A percentile compares a stretch with the other conserved stretches of the same genome.
These are phyloP conservation scores for Hybognathus amarus DNA, from an alignment of 2,797 vertebrate species.

Conservation along the genomic window DNA sequence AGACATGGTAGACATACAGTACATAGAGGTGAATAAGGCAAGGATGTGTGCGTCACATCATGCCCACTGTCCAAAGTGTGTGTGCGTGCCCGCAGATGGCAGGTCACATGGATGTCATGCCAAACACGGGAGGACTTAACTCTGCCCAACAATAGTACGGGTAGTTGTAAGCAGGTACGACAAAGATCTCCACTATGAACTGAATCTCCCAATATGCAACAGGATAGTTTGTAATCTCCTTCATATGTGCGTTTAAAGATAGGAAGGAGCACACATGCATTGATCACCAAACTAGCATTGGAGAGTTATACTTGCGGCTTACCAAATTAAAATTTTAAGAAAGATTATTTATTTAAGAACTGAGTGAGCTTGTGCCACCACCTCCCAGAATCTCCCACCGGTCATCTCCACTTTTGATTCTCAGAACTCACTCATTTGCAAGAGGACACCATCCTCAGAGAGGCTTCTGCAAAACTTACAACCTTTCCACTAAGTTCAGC, in stretches of 20 bases:
- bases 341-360: constrained; percentile 40
- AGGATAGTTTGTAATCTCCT: not conserved
- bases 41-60: constrained; percentile 7
- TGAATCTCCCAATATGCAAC: not conserved
- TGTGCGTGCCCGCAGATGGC: not conserved
- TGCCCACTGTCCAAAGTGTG: not conserved
- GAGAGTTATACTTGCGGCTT: not conserved
- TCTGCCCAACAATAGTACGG: not conserved
- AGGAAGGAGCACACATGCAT: constrained; percentile 26
- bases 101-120: constrained; percentile 52
- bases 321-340: constrained; percentile 1
- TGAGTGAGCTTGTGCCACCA: not conserved
- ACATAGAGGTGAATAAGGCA: constrained; percentile 26
- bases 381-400: constrained; percentile 1
- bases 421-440: constrained; percentile 31
- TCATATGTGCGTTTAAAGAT: not conserved
- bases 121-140: constrained; percentile 21
- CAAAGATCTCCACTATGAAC: not conserved
- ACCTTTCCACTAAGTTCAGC: constrained; percentile 39
- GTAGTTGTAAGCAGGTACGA: constrained; percentile 1
- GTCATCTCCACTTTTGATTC: constrained; percentile 24
- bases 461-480: constrained; percentile 27
- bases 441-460: constrained; percentile 15
- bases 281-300: constrained; percentile 21
- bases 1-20: constrained; percentile 31